Evolutionary conservation across 2,888 invertebrate species (phyloP).

Genomic region (Latheticus oryzae): DNA sequence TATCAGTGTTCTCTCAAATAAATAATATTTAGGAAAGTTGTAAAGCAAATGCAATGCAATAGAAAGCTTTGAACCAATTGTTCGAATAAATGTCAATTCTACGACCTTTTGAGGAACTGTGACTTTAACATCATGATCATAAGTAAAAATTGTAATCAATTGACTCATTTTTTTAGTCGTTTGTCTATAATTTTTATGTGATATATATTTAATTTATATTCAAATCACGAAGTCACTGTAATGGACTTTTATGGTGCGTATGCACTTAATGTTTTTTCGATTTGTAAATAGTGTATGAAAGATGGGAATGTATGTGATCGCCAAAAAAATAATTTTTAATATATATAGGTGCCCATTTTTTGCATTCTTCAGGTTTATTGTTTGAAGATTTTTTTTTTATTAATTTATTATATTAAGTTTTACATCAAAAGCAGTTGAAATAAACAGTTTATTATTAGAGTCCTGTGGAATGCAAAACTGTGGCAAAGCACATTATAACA

Average conservation of each 20-base stretch:
- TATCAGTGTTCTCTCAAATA: constrained; percentile 13
- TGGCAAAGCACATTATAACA: constrained; percentile 46
- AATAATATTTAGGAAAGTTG: constrained; percentile 28
- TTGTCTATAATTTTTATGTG: constrained; percentile 45
- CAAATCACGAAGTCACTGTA: constrained; percentile 37
- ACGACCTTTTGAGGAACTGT: constrained; percentile 27
- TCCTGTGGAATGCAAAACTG: constrained; percentile 42
- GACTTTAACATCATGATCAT: constrained; percentile 36
- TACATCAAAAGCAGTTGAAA: constrained; percentile 2
- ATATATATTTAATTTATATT: constrained; percentile 42
- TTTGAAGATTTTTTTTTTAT: constrained; percentile 29
- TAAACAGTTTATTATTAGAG: too few relatives aligned
- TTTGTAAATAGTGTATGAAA: constrained; percentile 60
- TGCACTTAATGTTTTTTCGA: constrained; percentile 47
- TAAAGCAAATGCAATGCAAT: constrained; percentile 26
- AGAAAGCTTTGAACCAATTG: constrained; percentile 21
- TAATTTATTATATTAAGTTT: constrained; percentile 33
- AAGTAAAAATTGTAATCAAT: constrained; percentile 37
- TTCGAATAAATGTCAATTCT: constrained; percentile 38
- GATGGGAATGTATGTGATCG: constrained; percentile 41
- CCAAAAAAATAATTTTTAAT: constrained; percentile 42
- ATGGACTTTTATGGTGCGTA: constrained; percentile 39
- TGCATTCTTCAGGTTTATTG: constrained; percentile 39
- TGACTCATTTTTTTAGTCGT: constrained; percentile 40
- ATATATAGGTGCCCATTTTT: constrained; percentile 21